A percentile compares a stretch with the other conserved stretches of the same genome.
Evolutionary conservation across 2,797 vertebrate genomes (phyloP).

Genomic region (Anisognathus igniventris): DNA sequence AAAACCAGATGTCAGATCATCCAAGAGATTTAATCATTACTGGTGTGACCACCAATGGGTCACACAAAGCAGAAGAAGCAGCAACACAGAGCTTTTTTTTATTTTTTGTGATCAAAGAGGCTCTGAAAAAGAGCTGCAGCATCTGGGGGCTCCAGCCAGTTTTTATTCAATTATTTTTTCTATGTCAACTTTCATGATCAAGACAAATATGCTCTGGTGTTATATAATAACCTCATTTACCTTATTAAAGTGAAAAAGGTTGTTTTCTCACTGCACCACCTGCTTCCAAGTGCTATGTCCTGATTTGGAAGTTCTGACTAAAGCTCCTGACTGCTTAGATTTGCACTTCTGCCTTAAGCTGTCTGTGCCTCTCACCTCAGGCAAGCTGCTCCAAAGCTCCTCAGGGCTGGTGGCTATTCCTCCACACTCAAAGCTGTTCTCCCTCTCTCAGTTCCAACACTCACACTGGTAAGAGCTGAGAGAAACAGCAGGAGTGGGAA

Average conservation of each 20-base stretch:
- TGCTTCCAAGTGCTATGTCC: background rate
- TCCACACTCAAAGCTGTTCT: background rate
- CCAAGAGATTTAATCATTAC: background rate
- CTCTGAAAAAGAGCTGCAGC: background rate
- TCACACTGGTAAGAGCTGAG: background rate
- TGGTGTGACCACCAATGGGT: background rate
- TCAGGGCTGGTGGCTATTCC: background rate
- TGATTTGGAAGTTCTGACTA: background rate
- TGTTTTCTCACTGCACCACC: background rate
- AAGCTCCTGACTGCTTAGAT: background rate
- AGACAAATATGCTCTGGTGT: background rate
- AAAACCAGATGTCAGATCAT: background rate
- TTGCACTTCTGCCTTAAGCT: background rate
- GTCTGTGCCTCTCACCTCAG: background rate
- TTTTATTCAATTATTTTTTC: conserved; percentile 1
- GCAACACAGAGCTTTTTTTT: background rate
- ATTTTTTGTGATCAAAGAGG: background rate
- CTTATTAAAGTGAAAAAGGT: background rate
- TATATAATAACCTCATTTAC: conserved; percentile 7
- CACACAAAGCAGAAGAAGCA: background rate
- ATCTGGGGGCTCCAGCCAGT: background rate
- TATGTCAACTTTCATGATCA: background rate
- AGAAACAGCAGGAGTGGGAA: background rate
- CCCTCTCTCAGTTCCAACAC: background rate
- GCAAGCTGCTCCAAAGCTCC: background rate